A percentile compares a stretch with the other conserved stretches of the same genome.
Conservation (phyloP, 2,113 vertebrate genomes). For the Calyptomena viridis region DNA sequence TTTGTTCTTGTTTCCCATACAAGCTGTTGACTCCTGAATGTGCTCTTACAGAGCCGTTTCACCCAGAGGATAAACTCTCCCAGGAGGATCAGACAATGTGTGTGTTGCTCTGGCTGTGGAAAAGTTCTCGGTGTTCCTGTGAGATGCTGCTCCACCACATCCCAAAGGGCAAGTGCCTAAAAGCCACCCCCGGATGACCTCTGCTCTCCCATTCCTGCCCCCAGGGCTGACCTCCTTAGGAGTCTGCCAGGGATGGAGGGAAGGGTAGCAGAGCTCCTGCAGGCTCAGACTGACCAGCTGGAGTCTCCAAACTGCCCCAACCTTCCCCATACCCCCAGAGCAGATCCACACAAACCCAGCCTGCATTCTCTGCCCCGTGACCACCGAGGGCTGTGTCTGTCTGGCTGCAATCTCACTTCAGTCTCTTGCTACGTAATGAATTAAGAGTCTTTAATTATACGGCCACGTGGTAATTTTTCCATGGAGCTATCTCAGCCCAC, state of each 20-base stretch:
- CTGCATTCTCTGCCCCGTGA: not conserved
- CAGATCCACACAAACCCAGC: not conserved
- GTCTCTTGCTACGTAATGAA: slow-evolving; percentile 29
- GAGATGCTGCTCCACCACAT: not conserved
- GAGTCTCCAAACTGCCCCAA: not conserved
- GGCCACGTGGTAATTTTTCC: slow-evolving; percentile 48
- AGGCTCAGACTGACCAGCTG: not conserved
- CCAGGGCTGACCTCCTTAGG: not conserved
- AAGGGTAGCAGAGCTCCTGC: not conserved
- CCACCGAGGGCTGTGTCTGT: not conserved
- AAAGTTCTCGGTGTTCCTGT: not conserved
- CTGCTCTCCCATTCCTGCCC: not conserved
- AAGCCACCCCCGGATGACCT: not conserved
- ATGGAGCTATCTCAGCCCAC: slow-evolving; percentile 44
- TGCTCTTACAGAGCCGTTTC: not conserved
- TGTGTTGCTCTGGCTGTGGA: not conserved
- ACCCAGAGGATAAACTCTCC: not conserved
- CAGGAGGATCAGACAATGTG: not conserved
- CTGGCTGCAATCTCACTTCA: slow-evolving; percentile 23
- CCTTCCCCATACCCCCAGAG: not conserved
- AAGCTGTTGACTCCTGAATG: not conserved
- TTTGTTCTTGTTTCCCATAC: not conserved
- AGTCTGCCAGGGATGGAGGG: not conserved
- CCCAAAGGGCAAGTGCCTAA: not conserved
- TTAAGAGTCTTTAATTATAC: slow-evolving; percentile 53